Evolutionary conservation across 30 jellyfish, hydroid and myxozoan species (phyloP).

Genomic region (Aurelia sp.): DNA sequence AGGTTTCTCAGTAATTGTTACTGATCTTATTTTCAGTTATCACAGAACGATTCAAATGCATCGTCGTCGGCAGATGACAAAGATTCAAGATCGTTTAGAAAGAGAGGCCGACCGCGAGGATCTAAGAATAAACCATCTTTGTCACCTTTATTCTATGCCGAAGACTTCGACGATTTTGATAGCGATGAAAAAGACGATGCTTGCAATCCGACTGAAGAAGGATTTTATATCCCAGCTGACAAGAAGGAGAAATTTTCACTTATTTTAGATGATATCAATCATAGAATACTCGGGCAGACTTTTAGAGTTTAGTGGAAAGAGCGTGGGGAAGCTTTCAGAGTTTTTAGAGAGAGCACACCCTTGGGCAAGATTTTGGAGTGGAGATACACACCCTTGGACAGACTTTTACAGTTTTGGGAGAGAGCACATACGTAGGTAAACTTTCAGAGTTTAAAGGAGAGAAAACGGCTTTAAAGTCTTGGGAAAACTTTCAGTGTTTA

Average conservation of each 20-base stretch:
- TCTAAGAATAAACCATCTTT: conserved; percentile 42
- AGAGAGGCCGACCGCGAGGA: conserved; percentile 75
- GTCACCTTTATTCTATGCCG: conserved; percentile 71
- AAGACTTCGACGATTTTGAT: conserved; percentile 58
- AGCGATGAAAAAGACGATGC: conserved; percentile 48
- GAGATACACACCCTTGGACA: conserved; percentile 14
- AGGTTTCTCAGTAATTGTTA: no score
- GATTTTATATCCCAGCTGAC: conserved; percentile 56
- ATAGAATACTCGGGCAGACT: conserved; percentile 43
- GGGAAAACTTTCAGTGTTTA: no score
- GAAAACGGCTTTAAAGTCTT: no score
- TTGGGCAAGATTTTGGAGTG: no score
- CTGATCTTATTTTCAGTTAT: conserved; percentile 11
- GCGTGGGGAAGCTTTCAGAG: no score
- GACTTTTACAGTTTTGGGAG: neutral
- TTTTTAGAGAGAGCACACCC: no score
- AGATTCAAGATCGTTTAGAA: conserved; percentile 37
- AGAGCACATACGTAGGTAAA: no score
- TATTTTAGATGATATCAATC: conserved; percentile 50
- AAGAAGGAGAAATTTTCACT: conserved; percentile 55
- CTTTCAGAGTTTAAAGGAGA: no score
- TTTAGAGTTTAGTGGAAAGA: neutral
- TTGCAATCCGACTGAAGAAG: neutral
- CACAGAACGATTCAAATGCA: conserved; percentile 11
- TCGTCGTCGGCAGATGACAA: conserved; percentile 20